phyloP scores from a whole-genome alignment of 2,797 vertebrate species.

The Chelonia mydas region DNA sequence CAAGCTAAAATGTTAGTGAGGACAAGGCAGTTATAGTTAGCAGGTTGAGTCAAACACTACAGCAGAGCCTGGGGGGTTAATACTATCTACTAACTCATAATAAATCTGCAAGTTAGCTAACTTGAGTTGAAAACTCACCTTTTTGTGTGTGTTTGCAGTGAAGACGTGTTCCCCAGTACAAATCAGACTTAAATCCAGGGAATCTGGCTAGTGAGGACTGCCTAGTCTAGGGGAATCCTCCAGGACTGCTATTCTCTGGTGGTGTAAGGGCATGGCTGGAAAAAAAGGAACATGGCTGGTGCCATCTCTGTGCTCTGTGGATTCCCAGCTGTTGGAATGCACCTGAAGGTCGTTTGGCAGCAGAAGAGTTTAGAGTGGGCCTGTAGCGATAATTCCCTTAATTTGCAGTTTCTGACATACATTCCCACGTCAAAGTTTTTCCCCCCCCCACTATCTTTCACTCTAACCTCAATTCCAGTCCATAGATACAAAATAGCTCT shows the following conservation, averaged over 20 bases:
- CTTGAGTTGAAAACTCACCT: background rate
- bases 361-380: rapidly evolving
- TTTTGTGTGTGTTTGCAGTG: background rate
- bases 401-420: background rate
- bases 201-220: background rate
- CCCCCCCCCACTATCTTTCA: background rate
- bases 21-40: background rate
- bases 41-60: background rate
- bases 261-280: background rate
- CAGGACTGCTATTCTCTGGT: background rate
- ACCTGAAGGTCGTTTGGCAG: background rate
- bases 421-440: background rate
- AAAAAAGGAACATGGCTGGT: rapidly evolving
- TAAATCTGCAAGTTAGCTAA: background rate
- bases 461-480: background rate
- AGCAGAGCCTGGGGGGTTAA: background rate
- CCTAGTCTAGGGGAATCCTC: background rate
- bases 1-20: background rate
- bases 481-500: background rate
- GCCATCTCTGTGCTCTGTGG: background rate
- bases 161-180: background rate
- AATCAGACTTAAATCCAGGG: background rate
- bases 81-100: background rate
- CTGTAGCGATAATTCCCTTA: background rate
- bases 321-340: background rate